A percentile compares a stretch with the other conserved stretches of the same genome.
These are phyloP conservation scores for Siniperca undulata DNA, from an alignment of 2,797 vertebrate species.

Conservation along the genomic window DNA sequence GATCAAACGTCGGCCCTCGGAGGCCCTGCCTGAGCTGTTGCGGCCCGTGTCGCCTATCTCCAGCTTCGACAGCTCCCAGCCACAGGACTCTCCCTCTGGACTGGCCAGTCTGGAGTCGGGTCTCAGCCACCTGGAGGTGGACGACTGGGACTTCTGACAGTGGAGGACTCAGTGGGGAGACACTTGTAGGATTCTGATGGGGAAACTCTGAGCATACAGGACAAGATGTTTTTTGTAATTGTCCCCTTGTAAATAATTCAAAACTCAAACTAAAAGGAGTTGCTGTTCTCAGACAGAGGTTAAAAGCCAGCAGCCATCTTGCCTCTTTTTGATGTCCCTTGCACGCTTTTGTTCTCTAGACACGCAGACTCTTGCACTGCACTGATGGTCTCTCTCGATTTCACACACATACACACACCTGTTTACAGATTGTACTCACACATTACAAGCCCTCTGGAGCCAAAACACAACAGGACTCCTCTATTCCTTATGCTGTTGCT, in stretches of 20 bases:
- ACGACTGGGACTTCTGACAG: constrained; percentile 98
- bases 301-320: constrained; percentile 74
- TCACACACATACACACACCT: constrained; percentile 28
- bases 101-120: constrained; percentile 92
- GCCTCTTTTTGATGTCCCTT: constrained; percentile 64
- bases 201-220: constrained; percentile 37
- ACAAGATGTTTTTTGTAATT: constrained; percentile 55
- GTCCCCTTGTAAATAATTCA: constrained; percentile 67
- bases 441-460: constrained; percentile 34
- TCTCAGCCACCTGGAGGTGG: constrained; percentile 94
- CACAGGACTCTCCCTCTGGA: constrained; percentile 85
- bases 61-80: constrained; percentile 85
- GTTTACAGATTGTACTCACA: constrained; percentile 51
- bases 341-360: constrained; percentile 62
- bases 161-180: constrained; percentile 32
- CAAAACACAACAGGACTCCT: constrained; percentile 32
- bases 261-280: constrained; percentile 44
- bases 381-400: constrained; percentile 62
- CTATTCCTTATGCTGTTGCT: constrained; percentile 1
- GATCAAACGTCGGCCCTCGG: constrained; percentile 94
- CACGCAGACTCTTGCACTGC: constrained; percentile 68
- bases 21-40: constrained; percentile 94
- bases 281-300: constrained; percentile 57
- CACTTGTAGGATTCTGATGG: constrained; percentile 28
- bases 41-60: constrained; percentile 91